Percentiles rank a stretch among this genome's conserved stretches.
Conservation (phyloP, 2,888 invertebrate species). For the Chrysotoxum bicinctum region DNA sequence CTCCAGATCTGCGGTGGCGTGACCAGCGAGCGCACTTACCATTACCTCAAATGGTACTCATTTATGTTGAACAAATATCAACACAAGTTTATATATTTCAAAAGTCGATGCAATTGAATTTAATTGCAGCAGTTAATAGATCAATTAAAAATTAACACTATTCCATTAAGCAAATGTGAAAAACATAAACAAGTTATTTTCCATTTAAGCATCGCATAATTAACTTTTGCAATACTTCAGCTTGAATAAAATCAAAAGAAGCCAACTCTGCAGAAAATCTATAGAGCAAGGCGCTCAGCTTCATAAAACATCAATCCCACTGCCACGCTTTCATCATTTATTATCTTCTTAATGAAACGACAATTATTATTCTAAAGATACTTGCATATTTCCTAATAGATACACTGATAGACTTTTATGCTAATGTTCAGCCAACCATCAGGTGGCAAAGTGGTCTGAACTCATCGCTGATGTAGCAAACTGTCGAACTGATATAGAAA, state of each 20-base stretch:
- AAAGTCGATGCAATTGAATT: neutral
- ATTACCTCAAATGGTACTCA: too few species aligned
- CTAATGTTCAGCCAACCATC: conserved; percentile 5
- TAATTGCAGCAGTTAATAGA: neutral
- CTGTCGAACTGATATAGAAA: conserved; percentile 14
- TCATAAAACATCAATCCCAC: neutral
- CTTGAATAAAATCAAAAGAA: neutral
- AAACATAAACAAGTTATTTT: neutral
- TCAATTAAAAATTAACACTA: neutral
- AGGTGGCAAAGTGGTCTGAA: conserved; percentile 55
- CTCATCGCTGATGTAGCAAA: conserved; percentile 46
- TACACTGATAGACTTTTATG: neutral
- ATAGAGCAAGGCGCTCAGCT: neutral
- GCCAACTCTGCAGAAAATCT: neutral
- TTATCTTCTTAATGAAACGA: neutral
- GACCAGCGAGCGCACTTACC: too few species aligned
- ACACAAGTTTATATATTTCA: too few species aligned
- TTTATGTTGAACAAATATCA: too few species aligned
- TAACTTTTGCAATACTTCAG: neutral
- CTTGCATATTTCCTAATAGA: neutral
- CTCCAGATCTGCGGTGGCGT: too few species aligned
- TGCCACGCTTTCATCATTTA: neutral
- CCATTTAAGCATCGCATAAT: neutral
- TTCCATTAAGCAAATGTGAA: neutral
- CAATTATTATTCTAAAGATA: neutral